phyloP scores from a whole-genome alignment of 1,140 invertebrate species.

The Neodiprion virginianus region DNA sequence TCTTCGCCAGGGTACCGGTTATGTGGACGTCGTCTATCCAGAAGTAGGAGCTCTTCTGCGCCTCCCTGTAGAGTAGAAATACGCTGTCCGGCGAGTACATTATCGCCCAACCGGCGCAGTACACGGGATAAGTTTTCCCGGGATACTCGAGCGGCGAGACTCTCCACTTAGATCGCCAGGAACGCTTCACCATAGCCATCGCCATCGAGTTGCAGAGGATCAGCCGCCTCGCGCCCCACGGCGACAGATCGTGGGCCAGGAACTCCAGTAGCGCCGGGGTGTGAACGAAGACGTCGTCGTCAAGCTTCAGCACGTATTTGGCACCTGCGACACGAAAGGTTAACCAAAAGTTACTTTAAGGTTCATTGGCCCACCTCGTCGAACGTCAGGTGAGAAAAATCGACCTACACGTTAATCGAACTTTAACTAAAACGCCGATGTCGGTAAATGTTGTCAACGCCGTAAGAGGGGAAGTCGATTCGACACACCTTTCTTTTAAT shows the following conservation, averaged over 20 bases:
- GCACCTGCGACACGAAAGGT: slow-evolving; percentile 64
- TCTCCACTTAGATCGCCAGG: slow-evolving; percentile 79
- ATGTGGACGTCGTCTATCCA: slow-evolving; percentile 89
- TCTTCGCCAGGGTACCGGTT: slow-evolving; percentile 74
- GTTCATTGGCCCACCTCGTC: too few relatives aligned
- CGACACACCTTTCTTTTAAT: too few relatives aligned
- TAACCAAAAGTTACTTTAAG: too few relatives aligned
- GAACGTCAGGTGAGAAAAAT: too few relatives aligned
- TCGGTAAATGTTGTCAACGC: too few relatives aligned
- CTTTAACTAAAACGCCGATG: too few relatives aligned
- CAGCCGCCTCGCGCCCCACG: slow-evolving; percentile 65
- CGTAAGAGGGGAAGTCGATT: too few relatives aligned
- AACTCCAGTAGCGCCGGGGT: slow-evolving; percentile 70
- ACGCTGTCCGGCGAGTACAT: slow-evolving; percentile 77
- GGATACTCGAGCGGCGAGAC: slow-evolving; percentile 75
- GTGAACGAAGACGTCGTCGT: slow-evolving; percentile 83
- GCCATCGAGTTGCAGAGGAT: slow-evolving; percentile 66
- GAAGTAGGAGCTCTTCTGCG: slow-evolving; percentile 73
- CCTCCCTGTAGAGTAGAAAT: slow-evolving; percentile 68
- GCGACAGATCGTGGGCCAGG: slow-evolving; percentile 64
- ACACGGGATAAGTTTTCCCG: slow-evolving; percentile 70
- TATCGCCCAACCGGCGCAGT: slow-evolving; percentile 79
- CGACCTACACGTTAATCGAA: too few relatives aligned
- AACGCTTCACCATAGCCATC: slow-evolving; percentile 64
- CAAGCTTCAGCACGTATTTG: slow-evolving; percentile 78